Conservation (phyloP, 92 coral and sea anemone genomes). For the Palythoa grandis region DNA sequence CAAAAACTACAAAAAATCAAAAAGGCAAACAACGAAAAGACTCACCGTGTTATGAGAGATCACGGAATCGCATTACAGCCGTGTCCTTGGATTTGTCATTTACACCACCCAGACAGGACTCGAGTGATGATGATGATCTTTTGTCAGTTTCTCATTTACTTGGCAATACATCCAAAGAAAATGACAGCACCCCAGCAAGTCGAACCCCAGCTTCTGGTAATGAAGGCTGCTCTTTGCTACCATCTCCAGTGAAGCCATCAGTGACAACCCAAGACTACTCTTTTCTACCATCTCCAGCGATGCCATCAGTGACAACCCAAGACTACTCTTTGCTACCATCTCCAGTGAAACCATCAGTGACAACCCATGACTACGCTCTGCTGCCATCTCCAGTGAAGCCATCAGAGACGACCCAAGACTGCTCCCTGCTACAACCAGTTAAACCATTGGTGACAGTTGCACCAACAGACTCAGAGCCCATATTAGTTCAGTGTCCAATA, state of each 20-base stretch:
- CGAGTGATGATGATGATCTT: conserved; percentile 42
- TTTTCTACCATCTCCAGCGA: background rate
- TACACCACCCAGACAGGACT: conserved; percentile 32
- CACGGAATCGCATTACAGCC: conserved; percentile 30
- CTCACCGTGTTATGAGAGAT: conserved; percentile 28
- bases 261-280: background rate
- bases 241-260: background rate
- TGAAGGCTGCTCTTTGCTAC: background rate
- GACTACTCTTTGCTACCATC: background rate
- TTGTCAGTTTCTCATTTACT: conserved; percentile 15
- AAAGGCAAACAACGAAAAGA: background rate
- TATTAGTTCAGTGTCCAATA: conserved; percentile 68
- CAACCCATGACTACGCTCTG: background rate
- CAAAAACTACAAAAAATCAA: background rate
- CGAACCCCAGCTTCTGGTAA: background rate
- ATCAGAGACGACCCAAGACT: background rate
- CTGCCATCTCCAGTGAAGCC: background rate
- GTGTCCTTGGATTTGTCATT: conserved; percentile 34
- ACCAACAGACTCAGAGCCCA: background rate
- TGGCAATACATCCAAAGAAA: background rate
- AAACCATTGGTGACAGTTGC: background rate
- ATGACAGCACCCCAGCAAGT: background rate
- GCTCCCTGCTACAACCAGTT: background rate
- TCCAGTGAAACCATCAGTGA: background rate
- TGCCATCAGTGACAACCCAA: background rate